Percentiles rank a stretch among this genome's conserved stretches.
phyloP scores from a whole-genome alignment of 2,113 vertebrate species.

The Eulemur macaco region DNA sequence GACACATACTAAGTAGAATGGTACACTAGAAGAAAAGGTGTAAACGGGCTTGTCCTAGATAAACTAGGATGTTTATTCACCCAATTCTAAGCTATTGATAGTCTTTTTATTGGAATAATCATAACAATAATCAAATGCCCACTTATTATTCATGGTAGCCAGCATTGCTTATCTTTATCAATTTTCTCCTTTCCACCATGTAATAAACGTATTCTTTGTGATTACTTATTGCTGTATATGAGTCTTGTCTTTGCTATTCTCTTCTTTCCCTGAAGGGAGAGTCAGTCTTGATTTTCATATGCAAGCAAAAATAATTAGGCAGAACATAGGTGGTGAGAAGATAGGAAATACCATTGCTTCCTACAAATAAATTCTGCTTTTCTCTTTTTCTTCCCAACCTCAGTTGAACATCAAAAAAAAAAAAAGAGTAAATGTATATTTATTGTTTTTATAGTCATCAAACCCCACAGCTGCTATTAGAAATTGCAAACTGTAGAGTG shows the following conservation, averaged over 20 bases:
- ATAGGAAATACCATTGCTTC: not conserved
- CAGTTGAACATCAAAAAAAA: not conserved
- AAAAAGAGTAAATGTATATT: not conserved
- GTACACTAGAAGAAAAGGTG: not conserved
- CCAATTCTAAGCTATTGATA: not conserved
- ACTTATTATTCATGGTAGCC: not conserved
- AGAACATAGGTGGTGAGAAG: not conserved
- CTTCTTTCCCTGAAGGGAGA: not conserved
- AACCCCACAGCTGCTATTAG: not conserved
- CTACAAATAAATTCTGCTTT: not conserved
- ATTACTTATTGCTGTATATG: not conserved
- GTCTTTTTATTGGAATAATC: not conserved
- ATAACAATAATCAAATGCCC: not conserved
- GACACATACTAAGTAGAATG: not conserved
- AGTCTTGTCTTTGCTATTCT: not conserved
- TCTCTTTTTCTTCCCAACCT: not conserved
- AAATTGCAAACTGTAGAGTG: not conserved
- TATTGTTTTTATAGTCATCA: not conserved
- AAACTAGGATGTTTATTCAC: not conserved
- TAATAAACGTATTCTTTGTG: not conserved
- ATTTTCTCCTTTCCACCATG: not conserved
- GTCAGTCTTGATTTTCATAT: not conserved
- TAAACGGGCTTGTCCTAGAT: not conserved
- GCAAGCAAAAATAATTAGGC: not conserved
- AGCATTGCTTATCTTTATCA: not conserved